Evolutionary conservation across 1,140 invertebrate genomes (phyloP).

Genomic region (Cotesia vestalis): DNA sequence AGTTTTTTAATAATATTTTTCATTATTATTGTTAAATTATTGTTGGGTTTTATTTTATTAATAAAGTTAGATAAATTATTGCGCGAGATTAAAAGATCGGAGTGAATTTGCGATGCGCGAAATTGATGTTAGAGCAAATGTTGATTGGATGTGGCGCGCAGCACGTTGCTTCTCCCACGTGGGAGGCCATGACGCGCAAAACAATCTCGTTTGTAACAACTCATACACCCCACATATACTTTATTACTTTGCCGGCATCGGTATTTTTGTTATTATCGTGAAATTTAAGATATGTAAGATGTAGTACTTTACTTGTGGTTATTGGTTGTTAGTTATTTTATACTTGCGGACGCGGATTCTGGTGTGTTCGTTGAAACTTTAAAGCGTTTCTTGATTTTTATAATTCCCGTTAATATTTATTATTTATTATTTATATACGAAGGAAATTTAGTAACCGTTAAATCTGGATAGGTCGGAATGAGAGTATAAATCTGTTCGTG

Average conservation of each 20-base stretch:
- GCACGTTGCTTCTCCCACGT: constrained; percentile 58
- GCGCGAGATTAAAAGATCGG: not conserved
- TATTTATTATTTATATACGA: not conserved
- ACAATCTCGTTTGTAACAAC: constrained; percentile 48
- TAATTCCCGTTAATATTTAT: not conserved
- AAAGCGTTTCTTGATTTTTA: not conserved
- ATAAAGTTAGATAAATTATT: not conserved
- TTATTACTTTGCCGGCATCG: not conserved
- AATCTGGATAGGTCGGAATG: constrained; percentile 48
- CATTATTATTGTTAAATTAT: constrained; percentile 25
- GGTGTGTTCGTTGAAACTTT: constrained; percentile 1
- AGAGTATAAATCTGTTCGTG: constrained; percentile 23
- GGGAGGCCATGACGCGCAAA: constrained; percentile 58
- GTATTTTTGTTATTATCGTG: not conserved
- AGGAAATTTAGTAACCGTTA: constrained; percentile 41
- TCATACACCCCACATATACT: not conserved
- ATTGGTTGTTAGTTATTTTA: too few relatives aligned
- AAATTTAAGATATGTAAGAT: not conserved
- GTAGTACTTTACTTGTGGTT: not conserved
- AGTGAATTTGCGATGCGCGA: not conserved
- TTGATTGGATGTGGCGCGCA: constrained; percentile 45
- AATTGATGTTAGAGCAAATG: constrained; percentile 22
- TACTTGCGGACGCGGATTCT: too few relatives aligned
- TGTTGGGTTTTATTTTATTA: constrained; percentile 1
- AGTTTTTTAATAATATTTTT: constrained; percentile 41